Percentiles rank a stretch among this genome's conserved stretches.
Evolutionary conservation across 2,113 vertebrate species (phyloP).

Genomic region (human (Homo sapiens)): GRCh38 chr20:20680501-20681000

Average conservation of each 20-base stretch:
- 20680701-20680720: conserved; percentile 99
- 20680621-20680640: not conserved
- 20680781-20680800: conserved; percentile 93
- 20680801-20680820: conserved; percentile 86
- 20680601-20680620: not conserved
- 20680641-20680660: not conserved
- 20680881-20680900: not conserved
- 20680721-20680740: conserved; percentile 99
- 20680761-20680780: conserved; percentile 97
- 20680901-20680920: not conserved
- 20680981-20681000: no score
- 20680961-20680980: not conserved
- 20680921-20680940: not conserved
- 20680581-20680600: not conserved
- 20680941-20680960: not conserved
- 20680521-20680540: conserved; percentile 15
- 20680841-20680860: conserved; percentile 30
- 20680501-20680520: not conserved
- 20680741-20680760: conserved; percentile 99
- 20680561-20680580: not conserved
- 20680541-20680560: not conserved
- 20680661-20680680: not conserved
- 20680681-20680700: conserved; percentile 96
- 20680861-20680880: conserved; percentile 34
- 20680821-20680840: conserved; percentile 39